Evolutionary conservation across 2,113 vertebrate species (phyloP).

Genomic region (Aegotheles bennettii): DNA sequence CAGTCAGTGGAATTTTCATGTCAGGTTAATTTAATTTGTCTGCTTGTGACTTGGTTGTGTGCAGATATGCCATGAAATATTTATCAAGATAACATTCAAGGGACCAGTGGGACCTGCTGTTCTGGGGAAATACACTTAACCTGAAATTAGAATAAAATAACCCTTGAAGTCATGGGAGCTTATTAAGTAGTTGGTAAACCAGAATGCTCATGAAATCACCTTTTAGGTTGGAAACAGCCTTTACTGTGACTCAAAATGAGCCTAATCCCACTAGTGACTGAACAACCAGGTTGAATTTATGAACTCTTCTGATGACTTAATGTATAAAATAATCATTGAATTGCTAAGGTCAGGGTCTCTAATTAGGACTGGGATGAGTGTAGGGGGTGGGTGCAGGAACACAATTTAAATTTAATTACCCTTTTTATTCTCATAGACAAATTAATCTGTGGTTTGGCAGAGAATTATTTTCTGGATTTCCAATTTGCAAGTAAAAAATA

Average conservation of each 20-base stretch:
- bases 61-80: background rate
- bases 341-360: background rate
- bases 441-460: background rate
- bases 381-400: background rate
- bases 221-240: background rate
- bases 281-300: background rate
- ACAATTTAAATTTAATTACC: constrained; percentile 3
- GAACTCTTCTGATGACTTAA: background rate
- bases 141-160: constrained; percentile 1
- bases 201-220: background rate
- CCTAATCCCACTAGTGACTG: background rate
- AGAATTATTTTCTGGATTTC: background rate
- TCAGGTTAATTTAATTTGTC: background rate
- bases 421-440: background rate
- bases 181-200: background rate
- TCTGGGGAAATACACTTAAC: background rate
- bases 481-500: background rate
- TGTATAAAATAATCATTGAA: background rate
- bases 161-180: background rate
- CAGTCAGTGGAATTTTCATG: background rate
- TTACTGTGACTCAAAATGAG: background rate
- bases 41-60: background rate
- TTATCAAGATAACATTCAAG: background rate
- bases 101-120: background rate
- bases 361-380: background rate